Base-by-base conservation (phyloP, 2,797 vertebrate genomes). In the Bradypodion pumilum region DNA sequence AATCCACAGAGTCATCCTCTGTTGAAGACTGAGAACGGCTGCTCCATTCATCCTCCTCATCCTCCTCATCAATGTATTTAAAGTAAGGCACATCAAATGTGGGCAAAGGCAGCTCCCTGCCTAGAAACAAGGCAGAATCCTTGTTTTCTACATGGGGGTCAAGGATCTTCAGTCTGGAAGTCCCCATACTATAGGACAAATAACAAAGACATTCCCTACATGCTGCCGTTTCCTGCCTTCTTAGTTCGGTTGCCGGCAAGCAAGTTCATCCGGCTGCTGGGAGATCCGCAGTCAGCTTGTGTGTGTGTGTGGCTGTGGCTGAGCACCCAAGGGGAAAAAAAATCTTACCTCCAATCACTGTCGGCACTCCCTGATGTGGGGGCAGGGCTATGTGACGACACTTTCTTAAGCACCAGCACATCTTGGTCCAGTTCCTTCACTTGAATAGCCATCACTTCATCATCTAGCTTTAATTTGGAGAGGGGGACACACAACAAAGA, bases 11-110 rank as follows among this genome's bases (percentile, higher is more conserved):
- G 86, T 97, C 98, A 94, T 99, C 98, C 92, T 99, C 98, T 7
- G 97, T 97, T 5, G 97, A 97, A 23, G 98, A 99, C 92, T 98
- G 99, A 59, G 98, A 96, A 78, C 98, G 99, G 92, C 97, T 98
- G 91, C 98, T 98, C 96, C 98, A 98, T 94, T 97, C 97, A 91
- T 98, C 97, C 84, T 98, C 98, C 70, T 97, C 97, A 72, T 97
- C 98, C 91, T 99, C 98, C 83, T 99, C 98, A 37, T 99, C 98
- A 89, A 99, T 99, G 95, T 99, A 99, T 95, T 98, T 98, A 95
- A 99, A 99, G 96, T 99, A 98, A 91, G 98, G 98, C 94, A 99
- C 98, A 89, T 99, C 98, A 91, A 99, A 99, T 66, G 98, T 98
- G 88, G 98, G 98, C 94, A 98, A 79, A 29, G 97, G 96, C 92